Evolutionary conservation across 2,113 vertebrate species (phyloP).

Genomic region (Pristiophorus japonicus): DNA sequence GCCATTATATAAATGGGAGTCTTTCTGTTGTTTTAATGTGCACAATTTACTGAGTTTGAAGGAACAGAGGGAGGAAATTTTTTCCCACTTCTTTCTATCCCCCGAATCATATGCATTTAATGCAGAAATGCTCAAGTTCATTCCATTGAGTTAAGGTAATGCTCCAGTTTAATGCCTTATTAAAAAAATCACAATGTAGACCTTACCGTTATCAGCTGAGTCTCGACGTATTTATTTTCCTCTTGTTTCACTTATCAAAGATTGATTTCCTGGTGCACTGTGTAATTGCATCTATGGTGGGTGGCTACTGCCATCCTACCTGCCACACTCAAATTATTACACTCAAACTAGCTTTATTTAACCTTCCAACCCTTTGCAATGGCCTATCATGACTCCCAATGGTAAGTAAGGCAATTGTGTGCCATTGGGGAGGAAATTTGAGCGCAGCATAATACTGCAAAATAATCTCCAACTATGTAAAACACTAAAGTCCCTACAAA

Average conservation of each 20-base stretch:
- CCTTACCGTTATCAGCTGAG: neutral
- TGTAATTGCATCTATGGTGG: too few species aligned
- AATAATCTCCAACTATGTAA: neutral
- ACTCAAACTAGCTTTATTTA: neutral
- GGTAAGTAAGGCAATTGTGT: neutral
- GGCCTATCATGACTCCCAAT: neutral
- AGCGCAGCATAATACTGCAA: neutral
- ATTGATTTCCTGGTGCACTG: neutral
- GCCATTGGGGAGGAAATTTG: neutral
- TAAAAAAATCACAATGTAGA: neutral
- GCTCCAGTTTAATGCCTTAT: neutral
- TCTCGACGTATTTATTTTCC: neutral
- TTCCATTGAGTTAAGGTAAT: neutral
- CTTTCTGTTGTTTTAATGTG: neutral
- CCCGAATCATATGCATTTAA: neutral
- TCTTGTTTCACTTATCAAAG: neutral
- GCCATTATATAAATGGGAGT: neutral
- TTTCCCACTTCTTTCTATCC: neutral
- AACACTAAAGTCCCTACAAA: neutral
- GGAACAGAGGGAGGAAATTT: neutral
- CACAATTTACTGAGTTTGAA: neutral
- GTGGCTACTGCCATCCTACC: neutral
- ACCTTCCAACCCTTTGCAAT: neutral
- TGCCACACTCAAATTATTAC: neutral
- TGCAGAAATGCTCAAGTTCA: neutral